These are phyloP conservation scores for Myripristis murdjan DNA, from an alignment of 2,797 vertebrate genomes.

Conservation along the genomic window DNA sequence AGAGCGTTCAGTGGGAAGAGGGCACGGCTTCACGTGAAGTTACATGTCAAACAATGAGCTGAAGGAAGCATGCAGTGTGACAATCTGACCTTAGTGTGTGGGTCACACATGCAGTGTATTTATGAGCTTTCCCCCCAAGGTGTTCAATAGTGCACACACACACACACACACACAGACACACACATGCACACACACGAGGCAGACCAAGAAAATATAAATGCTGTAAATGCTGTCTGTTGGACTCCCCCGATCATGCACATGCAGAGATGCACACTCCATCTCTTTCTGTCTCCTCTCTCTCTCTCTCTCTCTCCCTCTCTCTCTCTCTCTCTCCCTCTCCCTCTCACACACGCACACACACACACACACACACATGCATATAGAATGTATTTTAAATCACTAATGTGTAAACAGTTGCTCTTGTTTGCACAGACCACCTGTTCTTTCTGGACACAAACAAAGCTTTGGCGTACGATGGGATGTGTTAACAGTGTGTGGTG, in stretches of 20 bases:
- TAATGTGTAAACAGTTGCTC: conserved; percentile 86
- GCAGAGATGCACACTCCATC: conserved; percentile 41
- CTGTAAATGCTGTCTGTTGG: conserved; percentile 17
- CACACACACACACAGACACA: conserved; percentile 43
- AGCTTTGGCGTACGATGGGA: conserved; percentile 77
- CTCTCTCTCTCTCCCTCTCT: too few species aligned
- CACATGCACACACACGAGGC: conserved; percentile 46
- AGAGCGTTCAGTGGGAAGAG: not conserved
- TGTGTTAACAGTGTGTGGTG: conserved; percentile 78
- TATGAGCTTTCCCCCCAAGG: conserved; percentile 43
- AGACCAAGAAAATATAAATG: conserved; percentile 52
- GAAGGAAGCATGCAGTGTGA: not conserved
- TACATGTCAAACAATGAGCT: not conserved
- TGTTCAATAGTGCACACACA: conserved; percentile 42
- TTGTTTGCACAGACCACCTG: conserved; percentile 86
- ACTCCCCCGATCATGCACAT: conserved; percentile 44
- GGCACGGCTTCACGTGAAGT: not conserved
- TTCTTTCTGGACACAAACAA: conserved; percentile 85
- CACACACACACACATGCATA: conserved; percentile 55
- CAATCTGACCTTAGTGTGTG: not conserved
- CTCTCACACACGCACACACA: too few species aligned
- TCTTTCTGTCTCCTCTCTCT: conserved; percentile 3
- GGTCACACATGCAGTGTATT: conserved; percentile 50
- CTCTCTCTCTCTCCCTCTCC: not conserved
- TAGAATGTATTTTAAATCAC: conserved; percentile 83